A percentile compares a stretch with the other conserved stretches of the same genome.
Evolutionary conservation across 30 jellyfish, hydroid and myxozoan genomes (phyloP).

Genomic region (Mastigias papua): DNA sequence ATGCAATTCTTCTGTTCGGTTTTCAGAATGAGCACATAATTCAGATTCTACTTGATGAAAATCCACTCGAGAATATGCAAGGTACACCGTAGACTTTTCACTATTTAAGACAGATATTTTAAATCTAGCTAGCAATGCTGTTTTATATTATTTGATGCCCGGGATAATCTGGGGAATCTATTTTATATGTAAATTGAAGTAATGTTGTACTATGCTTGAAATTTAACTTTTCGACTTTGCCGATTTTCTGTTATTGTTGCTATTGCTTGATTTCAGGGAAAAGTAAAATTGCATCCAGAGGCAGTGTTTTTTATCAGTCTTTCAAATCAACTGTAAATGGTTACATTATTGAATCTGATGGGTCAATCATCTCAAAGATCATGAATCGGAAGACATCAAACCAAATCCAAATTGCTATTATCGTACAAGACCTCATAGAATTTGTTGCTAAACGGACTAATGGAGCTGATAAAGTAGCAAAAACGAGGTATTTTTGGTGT

Average conservation of each 20-base stretch:
- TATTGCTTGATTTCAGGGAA: constrained; percentile 19
- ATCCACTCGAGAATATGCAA: constrained; percentile 25
- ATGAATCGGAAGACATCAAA: constrained; percentile 7
- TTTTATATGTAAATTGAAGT: too few relatives aligned
- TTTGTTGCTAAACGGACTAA: not conserved
- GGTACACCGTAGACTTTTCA: constrained; percentile 18
- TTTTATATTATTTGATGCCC: not conserved
- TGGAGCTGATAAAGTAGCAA: not conserved
- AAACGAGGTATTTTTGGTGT: not conserved
- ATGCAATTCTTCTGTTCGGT: not conserved
- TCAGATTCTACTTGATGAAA: constrained; percentile 42
- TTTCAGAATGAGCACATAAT: constrained; percentile 11
- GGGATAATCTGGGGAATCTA: too few relatives aligned
- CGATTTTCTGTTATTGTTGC: not conserved
- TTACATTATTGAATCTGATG: constrained; percentile 17
- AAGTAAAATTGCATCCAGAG: constrained; percentile 42
- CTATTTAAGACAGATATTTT: too few relatives aligned
- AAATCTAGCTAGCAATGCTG: too few relatives aligned
- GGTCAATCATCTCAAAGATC: constrained; percentile 1
- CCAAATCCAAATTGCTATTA: constrained; percentile 7
- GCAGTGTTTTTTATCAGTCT: constrained; percentile 61
- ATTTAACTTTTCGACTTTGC: too few relatives aligned
- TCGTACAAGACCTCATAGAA: constrained; percentile 24
- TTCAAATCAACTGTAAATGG: constrained; percentile 63
- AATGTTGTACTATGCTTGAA: too few relatives aligned